A percentile compares a stretch with the other conserved stretches of the same genome.
These are phyloP conservation scores for Drosophila miranda DNA, from an alignment of 1,140 invertebrate genomes.

Conservation along the genomic window DNA sequence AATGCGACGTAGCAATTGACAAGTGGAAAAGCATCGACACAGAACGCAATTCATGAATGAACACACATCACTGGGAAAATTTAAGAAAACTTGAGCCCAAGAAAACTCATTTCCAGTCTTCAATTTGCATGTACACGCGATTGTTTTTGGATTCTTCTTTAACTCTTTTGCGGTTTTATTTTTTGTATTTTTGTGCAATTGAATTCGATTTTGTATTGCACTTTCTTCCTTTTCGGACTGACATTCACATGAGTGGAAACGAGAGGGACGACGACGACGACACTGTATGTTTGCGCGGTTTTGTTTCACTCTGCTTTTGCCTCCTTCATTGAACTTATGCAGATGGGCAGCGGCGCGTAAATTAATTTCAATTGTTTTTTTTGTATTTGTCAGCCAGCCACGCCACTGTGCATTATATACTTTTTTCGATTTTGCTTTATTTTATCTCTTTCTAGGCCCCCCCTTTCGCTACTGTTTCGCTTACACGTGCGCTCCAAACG, in stretches of 20 bases:
- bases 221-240: conserved; percentile 34
- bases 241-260: no score
- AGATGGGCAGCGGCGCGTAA: conserved; percentile 66
- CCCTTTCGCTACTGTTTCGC: conserved; percentile 10
- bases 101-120: background rate
- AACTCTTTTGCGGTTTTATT: conserved; percentile 2
- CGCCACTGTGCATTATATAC: conserved; percentile 59
- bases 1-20: conserved; percentile 12
- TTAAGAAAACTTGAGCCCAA: no score
- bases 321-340: conserved; percentile 74
- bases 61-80: conserved; percentile 17
- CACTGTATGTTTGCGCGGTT: conserved; percentile 2
- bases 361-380: conserved; percentile 71
- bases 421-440: conserved; percentile 31
- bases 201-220: conserved; percentile 30
- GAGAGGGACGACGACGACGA: no score
- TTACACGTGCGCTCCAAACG: conserved; percentile 41
- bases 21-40: conserved; percentile 24
- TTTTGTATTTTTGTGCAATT: conserved; percentile 9
- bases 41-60: conserved; percentile 57
- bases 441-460: background rate
- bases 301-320: conserved; percentile 31
- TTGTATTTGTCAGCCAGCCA: conserved; percentile 23
- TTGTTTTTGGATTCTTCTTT: conserved; percentile 17
- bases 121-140: conserved; percentile 33